Evolutionary conservation across 1,140 invertebrate species (phyloP).

Genomic region (Uloborus diversus): DNA sequence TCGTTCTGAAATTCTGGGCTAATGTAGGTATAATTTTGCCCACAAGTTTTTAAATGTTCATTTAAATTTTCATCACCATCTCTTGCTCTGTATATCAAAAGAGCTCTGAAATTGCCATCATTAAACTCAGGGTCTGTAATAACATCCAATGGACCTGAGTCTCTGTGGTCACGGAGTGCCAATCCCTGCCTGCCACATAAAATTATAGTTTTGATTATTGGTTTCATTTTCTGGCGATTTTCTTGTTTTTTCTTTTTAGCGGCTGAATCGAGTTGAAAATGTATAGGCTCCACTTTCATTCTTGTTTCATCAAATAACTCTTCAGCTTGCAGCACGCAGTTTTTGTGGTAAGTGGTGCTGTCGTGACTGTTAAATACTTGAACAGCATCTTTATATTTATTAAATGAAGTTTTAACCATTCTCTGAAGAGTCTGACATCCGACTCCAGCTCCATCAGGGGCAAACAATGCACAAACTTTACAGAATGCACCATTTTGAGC

Average conservation of each 20-base stretch:
- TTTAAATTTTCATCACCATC: not conserved
- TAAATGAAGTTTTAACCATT: not conserved
- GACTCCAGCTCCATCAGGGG: not conserved
- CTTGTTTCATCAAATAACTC: no score
- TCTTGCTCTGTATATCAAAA: not conserved
- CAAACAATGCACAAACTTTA: not conserved
- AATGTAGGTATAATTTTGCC: not conserved
- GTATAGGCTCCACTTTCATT: no score
- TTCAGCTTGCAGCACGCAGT: no score
- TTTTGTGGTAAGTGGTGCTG: not conserved
- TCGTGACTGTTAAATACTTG: not conserved
- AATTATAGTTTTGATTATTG: not conserved
- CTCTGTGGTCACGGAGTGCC: not conserved
- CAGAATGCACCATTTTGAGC: not conserved
- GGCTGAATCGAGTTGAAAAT: no score
- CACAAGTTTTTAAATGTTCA: not conserved
- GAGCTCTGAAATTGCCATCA: not conserved
- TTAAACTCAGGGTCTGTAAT: not conserved
- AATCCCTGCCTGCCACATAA: not conserved
- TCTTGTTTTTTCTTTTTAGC: not conserved
- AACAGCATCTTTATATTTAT: not conserved
- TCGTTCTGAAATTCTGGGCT: not conserved
- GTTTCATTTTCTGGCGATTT: not conserved
- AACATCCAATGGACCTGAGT: not conserved
- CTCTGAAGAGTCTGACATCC: not conserved